Base-by-base conservation (phyloP, 1,140 invertebrate genomes). In the Zaprionus lachaisei region DNA sequence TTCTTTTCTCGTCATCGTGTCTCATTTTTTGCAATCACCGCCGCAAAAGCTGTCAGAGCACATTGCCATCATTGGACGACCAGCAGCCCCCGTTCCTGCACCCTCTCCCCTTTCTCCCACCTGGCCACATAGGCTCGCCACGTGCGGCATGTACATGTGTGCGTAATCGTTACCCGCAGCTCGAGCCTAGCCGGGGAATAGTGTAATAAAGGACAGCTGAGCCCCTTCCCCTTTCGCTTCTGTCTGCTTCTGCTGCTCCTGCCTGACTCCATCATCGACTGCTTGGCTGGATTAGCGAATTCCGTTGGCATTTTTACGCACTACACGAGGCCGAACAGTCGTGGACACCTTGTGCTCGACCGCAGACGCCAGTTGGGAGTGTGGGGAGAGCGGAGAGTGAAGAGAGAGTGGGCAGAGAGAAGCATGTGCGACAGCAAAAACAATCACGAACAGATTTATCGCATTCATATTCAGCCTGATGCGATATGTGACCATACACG, bases 391-490 rank as follows among this genome's bases (percentile, higher is more conserved):
- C 7, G 14, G 26, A 11, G 4, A 17, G 26, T 20, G 54, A 2
- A 11, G 7, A 9, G 41, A 55, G 47, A 20, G 12, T 14, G 41
- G 31, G 31, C 31, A 11, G 17, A 51, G 37, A 44, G 37, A 63
- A 62, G 55, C 62, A 73, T 67, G 75, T 72, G 72, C 63, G 65
- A 69, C 62, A 82, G 72, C 76, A 86, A 91, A 91, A 91, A 91
- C 87, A 91, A 91, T 91, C 87, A 91, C 83, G 87, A 79, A 91
- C 87, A 91, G 87, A 91, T 91, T 91, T 91, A 91, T 91, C 87
- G 89, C 87, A 81, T 91, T 91, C 87, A 91, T 87, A 87, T 91
- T 81, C 86, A 76, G 80, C 69, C 65, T 91, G 86, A 91, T 91
- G 86, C 79, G 85, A 90, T 79, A 90, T 90, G 85, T 90, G 85